phyloP scores from a whole-genome alignment of 2,888 invertebrate species.

The Atrina japonica region DNA sequence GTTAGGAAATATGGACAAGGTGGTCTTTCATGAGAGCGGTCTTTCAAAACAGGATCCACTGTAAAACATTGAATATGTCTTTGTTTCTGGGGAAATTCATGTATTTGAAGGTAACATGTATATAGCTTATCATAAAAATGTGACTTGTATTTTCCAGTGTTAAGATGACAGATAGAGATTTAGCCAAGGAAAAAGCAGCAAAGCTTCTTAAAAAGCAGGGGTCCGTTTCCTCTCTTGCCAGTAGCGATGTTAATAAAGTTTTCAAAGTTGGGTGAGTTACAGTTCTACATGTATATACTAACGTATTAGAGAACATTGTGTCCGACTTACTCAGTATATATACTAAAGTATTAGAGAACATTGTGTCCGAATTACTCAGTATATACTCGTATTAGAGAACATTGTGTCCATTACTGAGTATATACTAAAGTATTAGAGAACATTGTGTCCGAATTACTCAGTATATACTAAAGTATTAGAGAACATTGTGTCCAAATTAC shows the following conservation, averaged over 20 bases:
- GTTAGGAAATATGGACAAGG: too few relatives aligned
- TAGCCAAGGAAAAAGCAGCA: constrained; percentile 78
- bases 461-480: not conserved
- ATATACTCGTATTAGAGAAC: too few relatives aligned
- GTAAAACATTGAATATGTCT: too few relatives aligned
- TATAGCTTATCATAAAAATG: too few relatives aligned
- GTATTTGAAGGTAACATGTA: too few relatives aligned
- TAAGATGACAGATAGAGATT: constrained; percentile 63
- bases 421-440: not conserved
- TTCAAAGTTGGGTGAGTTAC: constrained; percentile 60
- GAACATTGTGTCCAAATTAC: too few relatives aligned
- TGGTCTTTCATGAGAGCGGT: too few relatives aligned
- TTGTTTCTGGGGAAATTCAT: too few relatives aligned
- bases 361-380: too few relatives aligned
- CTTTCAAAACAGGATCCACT: too few relatives aligned
- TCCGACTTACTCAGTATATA: not conserved
- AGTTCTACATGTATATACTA: not conserved
- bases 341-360: not conserved
- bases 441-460: not conserved
- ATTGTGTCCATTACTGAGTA: too few relatives aligned
- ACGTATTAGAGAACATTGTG: not conserved
- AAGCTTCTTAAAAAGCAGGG: constrained; percentile 77
- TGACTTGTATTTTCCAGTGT: too few relatives aligned
- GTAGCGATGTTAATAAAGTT: constrained; percentile 62
- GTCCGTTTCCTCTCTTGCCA: constrained; percentile 74